Evolutionary conservation across 2,113 vertebrate species (phyloP).

Genomic region (Semicossyphus pulcher): DNA sequence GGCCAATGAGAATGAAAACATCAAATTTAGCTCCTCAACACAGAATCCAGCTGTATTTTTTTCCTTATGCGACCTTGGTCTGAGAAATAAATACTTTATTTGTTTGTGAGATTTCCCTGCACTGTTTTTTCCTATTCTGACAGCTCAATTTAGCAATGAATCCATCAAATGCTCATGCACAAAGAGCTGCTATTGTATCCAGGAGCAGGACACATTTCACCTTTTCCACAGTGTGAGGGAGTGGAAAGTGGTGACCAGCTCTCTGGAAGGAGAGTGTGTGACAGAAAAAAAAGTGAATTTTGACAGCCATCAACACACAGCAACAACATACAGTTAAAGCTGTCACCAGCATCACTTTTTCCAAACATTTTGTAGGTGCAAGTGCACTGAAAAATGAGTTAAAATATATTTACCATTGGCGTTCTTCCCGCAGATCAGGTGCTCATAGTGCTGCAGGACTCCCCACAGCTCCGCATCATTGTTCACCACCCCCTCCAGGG

Average conservation of each 20-base stretch:
- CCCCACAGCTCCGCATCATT: conserved; percentile 98
- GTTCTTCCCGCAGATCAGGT: conserved; percentile 98
- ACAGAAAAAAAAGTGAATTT: neutral
- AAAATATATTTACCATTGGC: conserved; percentile 89
- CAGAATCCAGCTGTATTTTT: neutral
- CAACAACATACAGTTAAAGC: neutral
- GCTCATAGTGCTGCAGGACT: conserved; percentile 94
- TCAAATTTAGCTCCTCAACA: neutral
- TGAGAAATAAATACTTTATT: conserved; percentile 41
- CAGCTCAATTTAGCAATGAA: conserved; percentile 54
- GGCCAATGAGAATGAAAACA: neutral
- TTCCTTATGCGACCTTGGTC: neutral
- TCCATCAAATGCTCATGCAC: conserved; percentile 39
- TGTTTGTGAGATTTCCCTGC: conserved; percentile 31
- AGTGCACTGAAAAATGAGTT: neutral
- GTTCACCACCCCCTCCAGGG: conserved; percentile 93
- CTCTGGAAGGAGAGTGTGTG: conserved; percentile 6
- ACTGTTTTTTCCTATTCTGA: conserved; percentile 57
- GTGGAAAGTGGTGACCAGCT: conserved; percentile 52
- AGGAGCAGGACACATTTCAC: conserved; percentile 42
- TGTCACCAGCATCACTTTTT: neutral
- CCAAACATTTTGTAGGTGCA: neutral
- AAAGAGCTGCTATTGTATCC: conserved; percentile 61
- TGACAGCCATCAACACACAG: conserved; percentile 10
- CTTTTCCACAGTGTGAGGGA: conserved; percentile 63